A percentile compares a stretch with the other conserved stretches of the same genome.
Evolutionary conservation across 1,140 invertebrate species (phyloP).

Genomic region (Geopemphigus sp.): DNA sequence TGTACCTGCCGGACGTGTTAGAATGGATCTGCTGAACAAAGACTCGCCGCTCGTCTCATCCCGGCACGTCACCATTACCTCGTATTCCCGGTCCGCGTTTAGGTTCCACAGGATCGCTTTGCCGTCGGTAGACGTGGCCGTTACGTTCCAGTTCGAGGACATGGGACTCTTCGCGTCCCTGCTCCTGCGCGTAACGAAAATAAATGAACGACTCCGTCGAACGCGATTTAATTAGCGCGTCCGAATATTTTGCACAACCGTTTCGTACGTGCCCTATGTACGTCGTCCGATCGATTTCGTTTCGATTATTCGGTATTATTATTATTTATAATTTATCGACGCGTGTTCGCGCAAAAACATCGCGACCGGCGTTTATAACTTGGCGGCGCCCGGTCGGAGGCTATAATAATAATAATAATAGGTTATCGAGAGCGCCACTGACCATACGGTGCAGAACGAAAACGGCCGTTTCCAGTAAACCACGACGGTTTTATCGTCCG

Average conservation of each 20-base stretch:
- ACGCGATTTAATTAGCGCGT: no score
- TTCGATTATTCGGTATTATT: no score
- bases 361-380: no score
- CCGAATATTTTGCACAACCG: no score
- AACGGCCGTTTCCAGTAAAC: constrained; percentile 80
- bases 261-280: no score
- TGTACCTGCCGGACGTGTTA: background rate
- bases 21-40: constrained; percentile 1
- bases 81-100: background rate
- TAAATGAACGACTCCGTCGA: no score
- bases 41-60: constrained; percentile 19
- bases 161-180: background rate
- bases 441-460: constrained; percentile 75
- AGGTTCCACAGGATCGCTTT: constrained; percentile 30
- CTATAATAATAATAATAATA: no score
- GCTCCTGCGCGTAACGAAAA: no score
- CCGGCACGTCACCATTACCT: constrained; percentile 29
- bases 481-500: constrained; percentile 72
- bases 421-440: background rate
- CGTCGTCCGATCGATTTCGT: no score
- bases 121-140: constrained; percentile 12
- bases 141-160: constrained; percentile 7
- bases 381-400: no score
- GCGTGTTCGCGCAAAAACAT: no score
- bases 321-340: no score